Percentiles rank a stretch among this genome's conserved stretches.
These are phyloP conservation scores for Brachionus asplanchnoidis DNA, from an alignment of 1,140 invertebrate species.

Conservation along the genomic window DNA sequence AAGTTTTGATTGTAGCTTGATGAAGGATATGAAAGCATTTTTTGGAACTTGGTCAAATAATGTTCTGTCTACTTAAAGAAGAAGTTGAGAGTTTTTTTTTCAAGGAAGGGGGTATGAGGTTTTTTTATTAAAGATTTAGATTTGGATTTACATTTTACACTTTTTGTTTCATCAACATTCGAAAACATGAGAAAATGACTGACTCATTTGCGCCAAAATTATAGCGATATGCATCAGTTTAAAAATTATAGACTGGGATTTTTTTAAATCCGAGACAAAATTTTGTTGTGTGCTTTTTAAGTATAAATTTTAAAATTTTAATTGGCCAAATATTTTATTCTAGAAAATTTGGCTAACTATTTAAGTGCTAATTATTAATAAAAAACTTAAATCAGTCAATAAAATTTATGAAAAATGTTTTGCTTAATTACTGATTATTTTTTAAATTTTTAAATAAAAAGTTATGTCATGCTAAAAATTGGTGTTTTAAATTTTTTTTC, in stretches of 20 bases:
- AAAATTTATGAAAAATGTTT: too few species aligned
- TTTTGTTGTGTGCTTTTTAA: background rate
- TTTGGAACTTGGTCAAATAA: background rate
- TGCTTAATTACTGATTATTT: too few species aligned
- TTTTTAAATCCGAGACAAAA: background rate
- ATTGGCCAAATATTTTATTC: background rate
- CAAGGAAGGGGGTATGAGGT: background rate
- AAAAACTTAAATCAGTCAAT: too few species aligned
- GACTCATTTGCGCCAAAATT: constrained; percentile 27
- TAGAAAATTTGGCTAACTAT: background rate
- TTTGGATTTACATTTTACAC: background rate
- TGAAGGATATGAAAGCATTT: background rate
- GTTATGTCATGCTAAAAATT: too few species aligned
- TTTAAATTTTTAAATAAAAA: background rate
- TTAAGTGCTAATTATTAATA: too few species aligned
- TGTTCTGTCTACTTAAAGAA: background rate
- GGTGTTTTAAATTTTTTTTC: too few species aligned
- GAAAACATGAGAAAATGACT: constrained; percentile 10
- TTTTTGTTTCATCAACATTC: background rate
- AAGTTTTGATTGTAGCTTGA: background rate
- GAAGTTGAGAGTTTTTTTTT: background rate
- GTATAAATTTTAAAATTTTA: background rate
- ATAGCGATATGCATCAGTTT: background rate
- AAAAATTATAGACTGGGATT: background rate
- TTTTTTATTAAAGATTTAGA: background rate